A percentile compares a stretch with the other conserved stretches of the same genome.
phyloP scores from a whole-genome alignment of 2,797 vertebrate species.

The Liasis olivaceus region DNA sequence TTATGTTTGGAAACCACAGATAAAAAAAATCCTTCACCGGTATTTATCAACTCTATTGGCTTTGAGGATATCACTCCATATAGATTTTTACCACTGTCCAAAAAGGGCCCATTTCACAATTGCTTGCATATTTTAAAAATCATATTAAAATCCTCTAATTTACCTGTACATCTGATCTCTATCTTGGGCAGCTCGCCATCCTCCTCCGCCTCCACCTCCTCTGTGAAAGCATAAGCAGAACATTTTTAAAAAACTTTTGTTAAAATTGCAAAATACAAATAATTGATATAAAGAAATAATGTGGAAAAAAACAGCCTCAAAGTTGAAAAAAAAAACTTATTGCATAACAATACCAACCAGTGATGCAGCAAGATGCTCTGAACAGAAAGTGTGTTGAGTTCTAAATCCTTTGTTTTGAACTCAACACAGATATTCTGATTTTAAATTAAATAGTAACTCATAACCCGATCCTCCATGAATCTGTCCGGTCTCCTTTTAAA shows the following conservation, averaged over 20 bases:
- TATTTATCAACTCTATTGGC: background rate
- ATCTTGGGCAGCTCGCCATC: slow-evolving; percentile 83
- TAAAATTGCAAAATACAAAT: background rate
- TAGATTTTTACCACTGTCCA: background rate
- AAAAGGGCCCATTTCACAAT: fast-evolving
- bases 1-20: background rate
- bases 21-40: background rate
- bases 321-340: background rate
- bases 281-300: background rate
- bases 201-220: slow-evolving; percentile 75
- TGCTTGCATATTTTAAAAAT: background rate
- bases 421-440: background rate
- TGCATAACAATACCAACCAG: background rate
- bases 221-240: slow-evolving; percentile 66
- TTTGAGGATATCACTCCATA: background rate
- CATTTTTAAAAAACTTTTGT: background rate
- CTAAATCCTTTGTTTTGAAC: background rate
- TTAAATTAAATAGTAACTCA: background rate
- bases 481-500: background rate
- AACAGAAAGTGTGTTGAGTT: background rate
- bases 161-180: slow-evolving; percentile 83
- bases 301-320: background rate
- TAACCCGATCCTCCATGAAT: background rate
- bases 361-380: background rate
- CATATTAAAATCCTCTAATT: background rate